phyloP scores from a whole-genome alignment of 2,888 invertebrate genomes.

The Apodemia hepburni region DNA sequence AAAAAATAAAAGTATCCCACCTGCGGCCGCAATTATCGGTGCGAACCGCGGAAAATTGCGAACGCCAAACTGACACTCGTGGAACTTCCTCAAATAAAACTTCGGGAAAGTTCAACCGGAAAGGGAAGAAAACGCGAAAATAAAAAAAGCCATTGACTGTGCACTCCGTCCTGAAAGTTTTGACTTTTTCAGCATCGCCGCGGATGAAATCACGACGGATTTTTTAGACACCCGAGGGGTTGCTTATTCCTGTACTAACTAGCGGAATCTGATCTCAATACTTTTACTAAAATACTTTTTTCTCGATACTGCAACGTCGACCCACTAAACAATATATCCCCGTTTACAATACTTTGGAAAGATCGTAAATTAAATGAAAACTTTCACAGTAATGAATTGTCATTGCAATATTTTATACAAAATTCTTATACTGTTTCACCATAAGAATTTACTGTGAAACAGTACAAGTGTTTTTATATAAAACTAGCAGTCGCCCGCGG shows the following conservation, averaged over 20 bases:
- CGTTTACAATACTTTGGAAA: background rate
- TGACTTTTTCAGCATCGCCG: conserved; percentile 65
- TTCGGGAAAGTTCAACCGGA: conserved; percentile 73
- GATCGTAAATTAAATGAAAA: conserved; percentile 57
- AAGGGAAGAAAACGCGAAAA: conserved; percentile 73
- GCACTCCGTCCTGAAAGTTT: conserved; percentile 66
- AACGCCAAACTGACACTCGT: conserved; percentile 76
- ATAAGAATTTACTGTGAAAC: no score
- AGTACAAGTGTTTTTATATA: no score
- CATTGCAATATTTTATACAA: no score
- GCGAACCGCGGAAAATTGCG: conserved; percentile 74
- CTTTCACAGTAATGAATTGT: background rate
- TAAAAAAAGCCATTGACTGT: conserved; percentile 77
- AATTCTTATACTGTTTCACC: no score
- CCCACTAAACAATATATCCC: conserved; percentile 11
- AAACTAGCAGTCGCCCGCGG: no score
- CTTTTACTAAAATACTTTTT: conserved; percentile 27
- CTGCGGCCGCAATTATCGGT: conserved; percentile 76
- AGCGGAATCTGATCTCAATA: conserved; percentile 37
- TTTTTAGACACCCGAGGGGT: conserved; percentile 59
- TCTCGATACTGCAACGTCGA: background rate
- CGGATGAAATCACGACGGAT: conserved; percentile 54
- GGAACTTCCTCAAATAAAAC: conserved; percentile 75
- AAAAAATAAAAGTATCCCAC: conserved; percentile 51
- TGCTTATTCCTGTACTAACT: conserved; percentile 64